Evolutionary conservation across 2,113 vertebrate genomes (phyloP), one percentile per base, ranked within the genome.

Genomic region (Oncorhynchus masou): DNA sequence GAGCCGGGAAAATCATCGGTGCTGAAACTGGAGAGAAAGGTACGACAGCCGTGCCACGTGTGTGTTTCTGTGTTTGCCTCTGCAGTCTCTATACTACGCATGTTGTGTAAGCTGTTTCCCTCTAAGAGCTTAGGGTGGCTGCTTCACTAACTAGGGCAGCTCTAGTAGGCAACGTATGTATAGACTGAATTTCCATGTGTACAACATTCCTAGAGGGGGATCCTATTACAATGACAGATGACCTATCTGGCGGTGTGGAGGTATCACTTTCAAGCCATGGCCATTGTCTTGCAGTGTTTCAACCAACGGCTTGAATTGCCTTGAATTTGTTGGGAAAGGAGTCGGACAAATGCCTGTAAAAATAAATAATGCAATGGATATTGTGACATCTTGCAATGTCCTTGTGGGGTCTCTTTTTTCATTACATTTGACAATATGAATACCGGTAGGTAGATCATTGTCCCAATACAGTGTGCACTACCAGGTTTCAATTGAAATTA

Each of bases 1-100:
- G 96, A 97, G 87, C 98, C 98, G 66, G 98, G 98, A 87, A 99
- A 95, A 90, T 99, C 98, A 5, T 99, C 98, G 0, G 97, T 97
- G 87, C 94, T 99, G 94, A 96, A 93, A 91, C 97, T 93, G 78
- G 97, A 99, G 88, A 97, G 95, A 94, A 96, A 95, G 97, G 98
- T 99, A 99, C 88, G 92, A 90, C 90, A 84, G 79, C 85, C 74
- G 70, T 62, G 51, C 72, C 70, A 96, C 70, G 57, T 20, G 12
- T 73, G n/a, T 45, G 27, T 80, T 11, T 76, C 51, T 54, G 71
- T 82, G 31, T 48, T 39, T 79, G 70, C 79, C 67, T 89, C 78
- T 82, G 60, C 71, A 74, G 59, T 70, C 39, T 68, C 16, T 60
- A 51, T 3, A 75, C 65, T 82, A 74, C 89, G 86, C 86, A 86